Evolutionary conservation across 2,888 invertebrate species (phyloP).

Genomic region (Chouioia cunea): DNA sequence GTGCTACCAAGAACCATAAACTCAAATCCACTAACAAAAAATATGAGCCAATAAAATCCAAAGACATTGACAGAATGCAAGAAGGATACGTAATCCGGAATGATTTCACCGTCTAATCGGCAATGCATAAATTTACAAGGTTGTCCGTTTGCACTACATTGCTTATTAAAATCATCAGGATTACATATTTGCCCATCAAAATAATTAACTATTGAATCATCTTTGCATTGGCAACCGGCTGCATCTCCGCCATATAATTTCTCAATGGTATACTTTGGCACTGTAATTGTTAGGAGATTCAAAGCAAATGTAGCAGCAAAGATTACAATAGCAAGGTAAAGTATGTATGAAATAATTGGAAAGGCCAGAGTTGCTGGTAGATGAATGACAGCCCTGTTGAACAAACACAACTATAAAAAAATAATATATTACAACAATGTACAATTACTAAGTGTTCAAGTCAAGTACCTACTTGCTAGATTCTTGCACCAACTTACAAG

Average conservation of each 20-base stretch:
- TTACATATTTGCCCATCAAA: constrained; percentile 7
- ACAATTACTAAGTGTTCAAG: neutral
- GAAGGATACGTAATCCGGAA: constrained; percentile 14
- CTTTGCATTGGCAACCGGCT: constrained; percentile 34
- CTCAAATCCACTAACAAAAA: constrained; percentile 88
- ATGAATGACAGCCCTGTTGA: constrained; percentile 84
- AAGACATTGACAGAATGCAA: constrained; percentile 72
- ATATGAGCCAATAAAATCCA: constrained; percentile 89
- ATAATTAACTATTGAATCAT: neutral
- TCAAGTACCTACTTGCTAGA: constrained; percentile 72
- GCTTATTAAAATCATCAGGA: constrained; percentile 13
- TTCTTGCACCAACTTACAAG: constrained; percentile 29
- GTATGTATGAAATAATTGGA: constrained; percentile 69
- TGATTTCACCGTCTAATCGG: constrained; percentile 2
- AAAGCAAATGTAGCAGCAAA: neutral
- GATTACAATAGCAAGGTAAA: constrained; percentile 2
- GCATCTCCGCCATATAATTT: neutral
- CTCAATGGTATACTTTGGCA: constrained; percentile 13
- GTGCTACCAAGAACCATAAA: constrained; percentile 92
- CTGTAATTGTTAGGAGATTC: constrained; percentile 12
- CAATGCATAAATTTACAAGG: constrained; percentile 22
- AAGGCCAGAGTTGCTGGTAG: constrained; percentile 89
- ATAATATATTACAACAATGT: constrained; percentile 56
- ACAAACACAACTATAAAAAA: constrained; percentile 31
- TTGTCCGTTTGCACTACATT: constrained; percentile 28